Evolutionary conservation across 1,140 invertebrate species (phyloP), one percentile per base, ranked within the genome.

Genomic region (Drosophila auraria): DNA sequence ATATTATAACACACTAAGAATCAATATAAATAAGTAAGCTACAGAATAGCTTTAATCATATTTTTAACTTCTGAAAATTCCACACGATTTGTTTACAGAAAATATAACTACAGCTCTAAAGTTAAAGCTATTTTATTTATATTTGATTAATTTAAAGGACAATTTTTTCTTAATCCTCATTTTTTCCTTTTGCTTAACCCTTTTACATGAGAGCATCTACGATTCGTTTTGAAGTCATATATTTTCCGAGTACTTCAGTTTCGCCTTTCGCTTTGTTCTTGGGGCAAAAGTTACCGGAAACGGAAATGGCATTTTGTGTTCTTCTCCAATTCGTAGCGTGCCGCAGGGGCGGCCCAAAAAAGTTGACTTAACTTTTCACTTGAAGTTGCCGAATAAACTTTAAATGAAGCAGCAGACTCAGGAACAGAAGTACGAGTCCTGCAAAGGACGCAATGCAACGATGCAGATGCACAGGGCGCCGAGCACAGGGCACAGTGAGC

Each of bases 291-390:
- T 90, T 90, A 76, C 87, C 86, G 86, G 86, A 90, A 90, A 86
- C 82, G 86, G 86, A 90, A 90, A 90, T 90, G 79, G 82, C 87
- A 90, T 91, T 90, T 89, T 87, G 84, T 89, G 86, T 78, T 78
- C 75, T 78, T 76, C 78, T 69, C 49, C 63, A 69, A 69, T 78
- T 71, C 53, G 45, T 59, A 42, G 30, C 23, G 54, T 33, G 36
- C 15, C 12, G 45, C 33, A 25, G 53, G 70, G 53, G 49, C 8
- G 63, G 64, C 56, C 59, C 45, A 57, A 65, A 73, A 72, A 89
- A 86, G 84, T 89, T 89, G 86, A 84, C 81, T 89, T 90, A 89
- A 89, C 84, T 89, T 89, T 89, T 80, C 86, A 82, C 78, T 89
- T 90, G 66, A 72, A 90, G 78, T 90, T 90, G 86, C 86, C 84